These are phyloP conservation scores for Formica aserva DNA, from an alignment of 2,888 invertebrate genomes.

Conservation along the genomic window DNA sequence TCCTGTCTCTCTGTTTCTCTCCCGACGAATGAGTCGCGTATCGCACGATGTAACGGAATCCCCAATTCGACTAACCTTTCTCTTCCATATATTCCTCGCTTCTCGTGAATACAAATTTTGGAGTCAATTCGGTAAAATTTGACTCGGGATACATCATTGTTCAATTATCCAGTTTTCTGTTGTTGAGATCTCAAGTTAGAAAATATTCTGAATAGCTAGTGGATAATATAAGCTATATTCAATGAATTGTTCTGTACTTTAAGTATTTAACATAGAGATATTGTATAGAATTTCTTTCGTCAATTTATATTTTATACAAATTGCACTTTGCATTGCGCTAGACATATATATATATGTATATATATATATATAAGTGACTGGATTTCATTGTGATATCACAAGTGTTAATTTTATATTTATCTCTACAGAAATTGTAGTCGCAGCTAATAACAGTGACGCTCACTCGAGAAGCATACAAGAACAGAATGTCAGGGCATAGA, in stretches of 20 bases:
- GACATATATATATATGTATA: too few relatives aligned
- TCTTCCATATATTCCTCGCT: not conserved
- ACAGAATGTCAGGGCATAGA: slow-evolving; percentile 83
- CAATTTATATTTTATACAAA: not conserved
- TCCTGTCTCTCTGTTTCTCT: not conserved
- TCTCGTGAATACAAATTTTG: not conserved
- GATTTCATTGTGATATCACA: not conserved
- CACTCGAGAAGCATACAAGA: slow-evolving; percentile 71
- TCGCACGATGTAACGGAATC: slow-evolving; percentile 44
- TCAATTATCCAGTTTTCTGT: not conserved
- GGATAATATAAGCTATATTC: not conserved
- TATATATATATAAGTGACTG: too few relatives aligned
- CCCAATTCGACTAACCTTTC: slow-evolving; percentile 25
- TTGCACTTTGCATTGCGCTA: too few relatives aligned
- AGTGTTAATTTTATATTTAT: slow-evolving; percentile 12
- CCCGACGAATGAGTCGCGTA: slow-evolving; percentile 16
- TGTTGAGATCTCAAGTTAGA: not conserved
- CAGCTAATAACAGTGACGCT: slow-evolving; percentile 75
- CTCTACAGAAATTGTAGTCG: slow-evolving; percentile 72
- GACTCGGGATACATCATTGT: not conserved
- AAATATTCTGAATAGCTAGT: not conserved
- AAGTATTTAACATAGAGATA: not conserved
- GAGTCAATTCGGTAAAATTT: not conserved
- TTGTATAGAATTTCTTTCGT: not conserved
- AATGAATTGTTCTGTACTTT: not conserved